Evolutionary conservation across 2,888 invertebrate genomes (phyloP).

Genomic region (Lutraria lutraria): DNA sequence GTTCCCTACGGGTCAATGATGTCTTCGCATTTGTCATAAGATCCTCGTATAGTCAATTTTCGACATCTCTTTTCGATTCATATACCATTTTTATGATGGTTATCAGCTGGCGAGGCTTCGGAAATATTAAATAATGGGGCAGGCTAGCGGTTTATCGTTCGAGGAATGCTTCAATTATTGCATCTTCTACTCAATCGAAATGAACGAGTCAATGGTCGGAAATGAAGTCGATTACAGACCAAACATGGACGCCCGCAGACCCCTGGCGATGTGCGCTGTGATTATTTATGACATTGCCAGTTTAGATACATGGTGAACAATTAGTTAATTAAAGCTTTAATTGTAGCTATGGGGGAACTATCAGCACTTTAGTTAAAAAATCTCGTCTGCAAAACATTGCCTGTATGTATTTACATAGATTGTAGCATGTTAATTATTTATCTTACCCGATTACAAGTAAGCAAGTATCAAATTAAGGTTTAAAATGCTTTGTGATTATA

Average conservation of each 20-base stretch:
- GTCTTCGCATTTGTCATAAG: conserved; percentile 64
- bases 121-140: conserved; percentile 62
- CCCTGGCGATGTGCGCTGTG: conserved; percentile 36
- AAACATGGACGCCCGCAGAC: conserved; percentile 50
- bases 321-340: conserved; percentile 58
- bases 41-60: conserved; percentile 58
- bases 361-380: background rate
- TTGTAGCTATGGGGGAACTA: conserved; percentile 17
- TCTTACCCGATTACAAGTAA: conserved; percentile 2
- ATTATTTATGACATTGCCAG: conserved; percentile 50
- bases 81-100: conserved; percentile 62
- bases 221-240: conserved; percentile 45
- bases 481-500: conserved; percentile 15
- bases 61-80: conserved; percentile 54
- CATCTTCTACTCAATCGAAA: conserved; percentile 41
- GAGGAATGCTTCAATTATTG: conserved; percentile 42
- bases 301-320: conserved; percentile 46
- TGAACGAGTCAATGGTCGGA: conserved; percentile 44
- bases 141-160: conserved; percentile 55
- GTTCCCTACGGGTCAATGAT: conserved; percentile 53
- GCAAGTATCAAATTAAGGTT: conserved; percentile 15
- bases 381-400: conserved; percentile 18
- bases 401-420: conserved; percentile 9
- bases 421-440: background rate
- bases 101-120: conserved; percentile 53